These are phyloP conservation scores for Chelmon rostratus DNA, from an alignment of 2,797 vertebrate genomes.

Conservation along the genomic window DNA sequence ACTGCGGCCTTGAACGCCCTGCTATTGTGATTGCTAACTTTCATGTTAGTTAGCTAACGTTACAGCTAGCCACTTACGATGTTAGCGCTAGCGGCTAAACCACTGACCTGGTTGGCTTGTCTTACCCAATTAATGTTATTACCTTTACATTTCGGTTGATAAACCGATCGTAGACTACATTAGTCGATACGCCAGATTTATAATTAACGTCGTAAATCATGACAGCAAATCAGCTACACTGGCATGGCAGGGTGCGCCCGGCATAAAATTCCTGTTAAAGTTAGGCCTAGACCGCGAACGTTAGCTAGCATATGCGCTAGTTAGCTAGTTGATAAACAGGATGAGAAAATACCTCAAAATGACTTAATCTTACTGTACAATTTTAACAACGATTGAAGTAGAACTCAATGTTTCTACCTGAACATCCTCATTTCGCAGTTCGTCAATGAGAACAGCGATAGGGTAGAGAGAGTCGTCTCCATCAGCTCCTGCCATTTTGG, in stretches of 20 bases:
- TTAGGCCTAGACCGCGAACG: constrained; percentile 53
- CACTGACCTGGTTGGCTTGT: constrained; percentile 14
- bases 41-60: constrained; percentile 20
- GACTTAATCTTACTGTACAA: rapidly evolving
- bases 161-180: rapidly evolving
- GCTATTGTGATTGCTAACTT: constrained; percentile 29
- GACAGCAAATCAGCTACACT: neutral
- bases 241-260: constrained; percentile 63
- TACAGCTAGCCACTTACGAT: neutral
- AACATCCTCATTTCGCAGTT: constrained; percentile 91
- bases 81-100: constrained; percentile 30
- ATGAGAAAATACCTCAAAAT: neutral
- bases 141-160: rapidly evolving
- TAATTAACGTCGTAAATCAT: neutral
- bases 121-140: neutral
- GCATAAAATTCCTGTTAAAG: constrained; percentile 9
- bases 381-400: rapidly evolving
- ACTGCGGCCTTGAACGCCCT: constrained; percentile 21
- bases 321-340: constrained; percentile 5
- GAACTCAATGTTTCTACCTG: constrained; percentile 77
- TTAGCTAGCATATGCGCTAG: constrained; percentile 50
- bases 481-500: constrained; percentile 92
- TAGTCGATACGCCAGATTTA: rapidly evolving
- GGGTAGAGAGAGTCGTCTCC: constrained; percentile 92
- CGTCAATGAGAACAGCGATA: constrained; percentile 91